phyloP scores from a whole-genome alignment of 2,113 vertebrate species.

The Cephalopholis sonnerati region DNA sequence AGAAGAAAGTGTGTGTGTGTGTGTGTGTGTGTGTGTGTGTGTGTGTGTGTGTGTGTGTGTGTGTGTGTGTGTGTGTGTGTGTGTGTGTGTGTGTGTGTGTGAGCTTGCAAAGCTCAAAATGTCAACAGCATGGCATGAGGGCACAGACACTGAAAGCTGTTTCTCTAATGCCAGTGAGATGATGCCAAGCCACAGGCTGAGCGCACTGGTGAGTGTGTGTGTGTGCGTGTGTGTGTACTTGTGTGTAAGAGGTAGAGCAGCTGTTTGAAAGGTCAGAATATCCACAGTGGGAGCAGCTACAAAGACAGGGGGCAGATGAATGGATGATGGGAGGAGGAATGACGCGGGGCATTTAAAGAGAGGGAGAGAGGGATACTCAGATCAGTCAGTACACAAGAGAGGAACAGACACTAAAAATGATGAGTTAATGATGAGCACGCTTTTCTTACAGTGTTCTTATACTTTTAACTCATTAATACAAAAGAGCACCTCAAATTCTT shows the following conservation, averaged over 20 bases:
- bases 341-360: slow-evolving; percentile 2
- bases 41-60: background rate
- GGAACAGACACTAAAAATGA: background rate
- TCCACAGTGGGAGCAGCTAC: slow-evolving; percentile 42
- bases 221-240: slow-evolving; percentile 22
- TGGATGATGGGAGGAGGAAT: slow-evolving; percentile 30
- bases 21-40: slow-evolving; percentile 12
- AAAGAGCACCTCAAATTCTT: background rate
- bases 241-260: slow-evolving; percentile 55
- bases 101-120: slow-evolving; percentile 63
- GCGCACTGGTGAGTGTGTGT: background rate
- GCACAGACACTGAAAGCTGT: slow-evolving; percentile 61
- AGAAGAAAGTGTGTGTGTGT: slow-evolving; percentile 7
- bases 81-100: background rate
- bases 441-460: background rate
- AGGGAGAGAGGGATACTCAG: background rate
- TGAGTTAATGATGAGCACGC: slow-evolving; percentile 10
- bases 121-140: slow-evolving; percentile 69
- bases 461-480: background rate
- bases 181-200: slow-evolving; percentile 63
- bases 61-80: slow-evolving; percentile 9
- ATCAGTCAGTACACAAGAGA: slow-evolving; percentile 18
- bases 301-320: slow-evolving; percentile 52
- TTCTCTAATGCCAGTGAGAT: slow-evolving; percentile 65
- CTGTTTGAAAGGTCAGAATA: slow-evolving; percentile 75